Conservation (phyloP, 92 coral and sea anemone genomes). For the Nematostella vectensis region DNA sequence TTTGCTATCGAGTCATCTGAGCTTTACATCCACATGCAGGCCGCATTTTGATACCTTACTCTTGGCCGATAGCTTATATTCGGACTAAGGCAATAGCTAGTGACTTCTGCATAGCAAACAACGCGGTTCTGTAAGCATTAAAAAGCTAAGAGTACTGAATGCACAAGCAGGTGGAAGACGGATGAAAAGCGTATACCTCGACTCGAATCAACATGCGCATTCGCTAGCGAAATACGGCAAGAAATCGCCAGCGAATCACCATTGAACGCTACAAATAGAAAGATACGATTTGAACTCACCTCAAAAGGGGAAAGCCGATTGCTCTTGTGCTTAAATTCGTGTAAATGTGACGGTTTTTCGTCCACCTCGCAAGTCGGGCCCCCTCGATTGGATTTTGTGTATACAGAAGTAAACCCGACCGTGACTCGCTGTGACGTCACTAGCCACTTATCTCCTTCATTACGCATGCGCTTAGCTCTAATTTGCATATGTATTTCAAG, state of each 20-base stretch:
- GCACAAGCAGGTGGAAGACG: conserved; percentile 1
- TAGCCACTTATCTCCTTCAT: background rate
- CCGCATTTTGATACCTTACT: background rate
- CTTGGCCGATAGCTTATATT: background rate
- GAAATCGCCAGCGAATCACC: background rate
- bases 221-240: background rate
- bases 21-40: conserved; percentile 9
- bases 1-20: conserved; percentile 11
- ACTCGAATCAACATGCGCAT: background rate
- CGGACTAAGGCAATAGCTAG: background rate
- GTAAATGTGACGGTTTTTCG: background rate
- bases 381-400: conserved; percentile 1
- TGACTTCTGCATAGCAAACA: conserved; percentile 1
- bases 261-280: conserved; percentile 1
- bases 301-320: conserved; percentile 2
- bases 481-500: conserved; percentile 3
- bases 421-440: conserved; percentile 6
- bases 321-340: conserved; percentile 1
- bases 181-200: background rate
- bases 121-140: background rate
- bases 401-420: conserved; percentile 10
- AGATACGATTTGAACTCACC: background rate
- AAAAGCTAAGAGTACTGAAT: background rate
- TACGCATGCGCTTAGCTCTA: background rate
- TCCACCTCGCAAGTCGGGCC: conserved; percentile 2